Evolutionary conservation across 2,888 invertebrate genomes (phyloP), one percentile per base, ranked within the genome.

Genomic region (Crematogaster levior): DNA sequence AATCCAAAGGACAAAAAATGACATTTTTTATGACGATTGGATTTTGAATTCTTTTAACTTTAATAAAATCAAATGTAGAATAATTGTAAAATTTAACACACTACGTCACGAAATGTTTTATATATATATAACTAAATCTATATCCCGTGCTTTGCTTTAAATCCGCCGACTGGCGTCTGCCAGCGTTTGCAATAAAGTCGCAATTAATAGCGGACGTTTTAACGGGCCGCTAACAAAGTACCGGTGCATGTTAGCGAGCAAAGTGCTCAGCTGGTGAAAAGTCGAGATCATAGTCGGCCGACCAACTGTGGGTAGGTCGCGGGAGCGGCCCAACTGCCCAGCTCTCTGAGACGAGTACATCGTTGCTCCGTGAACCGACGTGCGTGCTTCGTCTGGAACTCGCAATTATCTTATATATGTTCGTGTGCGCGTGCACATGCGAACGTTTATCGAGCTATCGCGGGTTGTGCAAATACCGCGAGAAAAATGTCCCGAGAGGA

Each of bases 181-280:
- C 60, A 79, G 56, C 84, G 65, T 83, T 87, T 53, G n/a, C 82
- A 85, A 81, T 77, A 83, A 87, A 81, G 65, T 80, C 60, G 48
- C 77, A 83, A 87, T 88, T 88, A 88, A 84, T 66, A 74, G 75
- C 53, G 53, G 65, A 37, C 56, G 58, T 7, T 56, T 84, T 74
- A 86, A 81, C 84, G 66, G 70, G 21, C 73, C 46, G 12, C 51
- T 81, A 81, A 81, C 79, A 83, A 87, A 87, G 80, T 84, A 85
- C 77, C 81, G 65, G 65, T 37, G 81, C 63, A 46, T 60, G 27
- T 81, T 84, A 56, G 48, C 51, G 74, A 70, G 84, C 74, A 74
- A 56, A 51, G 40, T 80, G 66, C 51, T 51, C 65, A 73, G 21
- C 60, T 61, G 63, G 58, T 60, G 86, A 81, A 81, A 86, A 86